Percentiles rank a stretch among this genome's conserved stretches.
Evolutionary conservation across 2,888 invertebrate genomes (phyloP).

Genomic region (Hartigia nigra): DNA sequence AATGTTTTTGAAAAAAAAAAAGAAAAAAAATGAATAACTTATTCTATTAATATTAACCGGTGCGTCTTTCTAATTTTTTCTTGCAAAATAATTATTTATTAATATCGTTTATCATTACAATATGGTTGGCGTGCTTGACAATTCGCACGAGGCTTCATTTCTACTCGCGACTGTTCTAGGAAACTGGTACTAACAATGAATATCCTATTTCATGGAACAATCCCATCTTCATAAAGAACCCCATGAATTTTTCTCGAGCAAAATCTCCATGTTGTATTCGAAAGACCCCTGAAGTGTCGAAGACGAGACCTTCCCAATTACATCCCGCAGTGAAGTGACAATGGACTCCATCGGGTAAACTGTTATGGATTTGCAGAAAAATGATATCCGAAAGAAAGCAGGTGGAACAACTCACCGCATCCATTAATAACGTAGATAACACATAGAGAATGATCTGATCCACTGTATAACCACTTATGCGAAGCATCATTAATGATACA

Average conservation of each 20-base stretch:
- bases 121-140: background rate
- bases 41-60: background rate
- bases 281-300: background rate
- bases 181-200: background rate
- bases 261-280: background rate
- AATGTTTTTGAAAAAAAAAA: background rate
- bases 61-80: background rate
- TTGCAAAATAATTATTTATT: background rate
- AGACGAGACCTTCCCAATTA: constrained; percentile 6
- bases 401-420: constrained; percentile 14
- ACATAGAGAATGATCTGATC: constrained; percentile 37
- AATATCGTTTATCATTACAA: background rate
- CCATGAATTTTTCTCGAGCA: background rate
- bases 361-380: constrained; percentile 27
- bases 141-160: background rate
- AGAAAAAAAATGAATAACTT: background rate
- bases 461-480: constrained; percentile 8
- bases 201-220: background rate
- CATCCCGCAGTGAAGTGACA: constrained; percentile 4
- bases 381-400: constrained; percentile 22
- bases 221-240: background rate
- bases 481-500: constrained; percentile 27
- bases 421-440: constrained; percentile 48
- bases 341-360: background rate
- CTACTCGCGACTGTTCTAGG: background rate